Percentiles rank a stretch among this genome's conserved stretches.
phyloP scores from a whole-genome alignment of 2,797 vertebrate species.

The Lepus oiostolus region DNA sequence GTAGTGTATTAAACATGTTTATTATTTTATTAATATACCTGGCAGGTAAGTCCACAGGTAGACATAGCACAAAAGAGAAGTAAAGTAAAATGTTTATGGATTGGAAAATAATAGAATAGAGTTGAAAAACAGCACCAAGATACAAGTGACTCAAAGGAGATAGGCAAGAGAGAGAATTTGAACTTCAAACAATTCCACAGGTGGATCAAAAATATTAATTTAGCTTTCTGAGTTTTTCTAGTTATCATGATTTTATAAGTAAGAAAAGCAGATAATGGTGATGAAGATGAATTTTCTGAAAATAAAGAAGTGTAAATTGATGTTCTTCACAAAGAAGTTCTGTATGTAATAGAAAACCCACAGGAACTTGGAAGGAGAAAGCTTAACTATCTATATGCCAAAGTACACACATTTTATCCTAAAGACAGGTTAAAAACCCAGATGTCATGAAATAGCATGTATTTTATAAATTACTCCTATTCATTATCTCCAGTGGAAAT shows the following conservation, averaged over 20 bases:
- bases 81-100: background rate
- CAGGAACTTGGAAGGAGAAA: background rate
- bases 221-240: background rate
- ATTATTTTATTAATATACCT: background rate
- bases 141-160: background rate
- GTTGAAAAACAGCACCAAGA: constrained; percentile 10
- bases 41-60: background rate
- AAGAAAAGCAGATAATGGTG: constrained; percentile 15
- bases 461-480: background rate
- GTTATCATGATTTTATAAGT: background rate
- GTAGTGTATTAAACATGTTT: background rate
- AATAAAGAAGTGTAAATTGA: background rate
- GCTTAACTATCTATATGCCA: background rate
- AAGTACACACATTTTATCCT: background rate
- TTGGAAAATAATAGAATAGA: background rate
- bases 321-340: background rate
- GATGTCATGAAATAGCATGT: background rate
- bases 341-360: background rate
- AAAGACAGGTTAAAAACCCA: background rate
- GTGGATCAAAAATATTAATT: constrained; percentile 17
- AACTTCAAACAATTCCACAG: background rate
- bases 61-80: background rate
- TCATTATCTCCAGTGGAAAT: background rate
- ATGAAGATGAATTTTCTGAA: background rate
- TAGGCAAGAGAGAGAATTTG: background rate